Conservation (phyloP, 2,113 vertebrate species). For the Myrmecobius fasciatus region DNA sequence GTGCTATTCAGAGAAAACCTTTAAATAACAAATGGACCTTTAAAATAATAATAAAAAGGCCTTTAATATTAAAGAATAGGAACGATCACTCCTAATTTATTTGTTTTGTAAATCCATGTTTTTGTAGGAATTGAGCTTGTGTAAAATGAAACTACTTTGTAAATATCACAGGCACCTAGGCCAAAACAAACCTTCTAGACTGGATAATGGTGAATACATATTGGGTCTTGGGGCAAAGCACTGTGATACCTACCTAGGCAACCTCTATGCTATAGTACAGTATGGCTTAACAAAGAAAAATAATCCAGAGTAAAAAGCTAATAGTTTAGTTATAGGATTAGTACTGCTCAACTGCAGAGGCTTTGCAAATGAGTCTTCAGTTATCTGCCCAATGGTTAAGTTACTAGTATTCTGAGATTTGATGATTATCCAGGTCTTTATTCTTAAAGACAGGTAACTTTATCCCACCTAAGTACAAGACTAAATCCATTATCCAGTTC, state of each 20-base stretch:
- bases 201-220: background rate
- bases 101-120: background rate
- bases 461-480: accelerated
- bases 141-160: background rate
- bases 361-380: background rate
- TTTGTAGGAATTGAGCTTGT: background rate
- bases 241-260: background rate
- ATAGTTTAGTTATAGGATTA: background rate
- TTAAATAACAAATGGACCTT: background rate
- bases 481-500: background rate
- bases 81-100: background rate
- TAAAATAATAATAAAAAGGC: background rate
- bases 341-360: background rate
- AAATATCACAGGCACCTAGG: background rate
- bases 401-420: background rate
- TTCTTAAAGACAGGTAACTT: background rate
- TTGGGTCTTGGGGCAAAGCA: background rate
- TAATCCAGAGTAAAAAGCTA: accelerated
- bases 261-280: background rate
- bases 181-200: background rate
- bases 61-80: background rate
- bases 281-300: too few species aligned
- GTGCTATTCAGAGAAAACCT: background rate
- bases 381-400: conserved; percentile 39
- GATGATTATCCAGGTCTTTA: accelerated